These are phyloP conservation scores for Baccha elongata DNA, from an alignment of 2,888 invertebrate genomes.

Conservation along the genomic window DNA sequence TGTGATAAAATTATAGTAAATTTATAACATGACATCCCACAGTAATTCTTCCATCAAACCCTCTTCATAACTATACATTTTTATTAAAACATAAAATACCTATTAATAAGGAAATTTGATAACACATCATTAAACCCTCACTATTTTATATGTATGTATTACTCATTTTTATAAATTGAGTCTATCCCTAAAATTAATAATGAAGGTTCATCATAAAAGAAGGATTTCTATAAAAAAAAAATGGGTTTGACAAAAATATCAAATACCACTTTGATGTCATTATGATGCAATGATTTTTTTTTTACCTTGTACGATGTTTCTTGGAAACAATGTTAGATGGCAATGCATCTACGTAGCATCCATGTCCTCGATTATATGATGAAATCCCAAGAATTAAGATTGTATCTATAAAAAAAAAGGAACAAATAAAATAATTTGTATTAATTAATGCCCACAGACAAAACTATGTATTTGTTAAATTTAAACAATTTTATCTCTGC, in stretches of 20 bases:
- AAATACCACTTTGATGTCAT: constrained; percentile 8
- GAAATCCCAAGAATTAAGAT: constrained; percentile 15
- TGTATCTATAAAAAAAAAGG: constrained; percentile 29
- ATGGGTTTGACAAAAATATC: constrained; percentile 1
- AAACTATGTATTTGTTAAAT: constrained; percentile 41
- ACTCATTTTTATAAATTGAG: background rate
- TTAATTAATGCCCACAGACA: constrained; percentile 13
- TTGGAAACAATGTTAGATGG: constrained; percentile 43
- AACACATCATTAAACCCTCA: constrained; percentile 17
- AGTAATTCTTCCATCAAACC: background rate
- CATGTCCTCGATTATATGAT: constrained; percentile 56
- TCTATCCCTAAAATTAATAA: constrained; percentile 7
- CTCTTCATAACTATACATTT: background rate
- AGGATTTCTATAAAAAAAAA: background rate
- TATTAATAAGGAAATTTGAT: constrained; percentile 18
- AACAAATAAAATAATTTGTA: constrained; percentile 28
- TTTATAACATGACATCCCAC: too few relatives aligned
- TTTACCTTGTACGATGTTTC: constrained; percentile 63
- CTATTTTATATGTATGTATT: too few relatives aligned
- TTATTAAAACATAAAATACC: background rate
- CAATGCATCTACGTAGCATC: constrained; percentile 66
- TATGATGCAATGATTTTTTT: background rate
- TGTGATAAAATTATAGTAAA: too few relatives aligned
- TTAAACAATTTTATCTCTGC: constrained; percentile 51
- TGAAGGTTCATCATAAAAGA: background rate